Evolutionary conservation across 2,113 vertebrate genomes (phyloP), one percentile per base, ranked within the genome.

Genomic region (Chlorodrepanis virens): DNA sequence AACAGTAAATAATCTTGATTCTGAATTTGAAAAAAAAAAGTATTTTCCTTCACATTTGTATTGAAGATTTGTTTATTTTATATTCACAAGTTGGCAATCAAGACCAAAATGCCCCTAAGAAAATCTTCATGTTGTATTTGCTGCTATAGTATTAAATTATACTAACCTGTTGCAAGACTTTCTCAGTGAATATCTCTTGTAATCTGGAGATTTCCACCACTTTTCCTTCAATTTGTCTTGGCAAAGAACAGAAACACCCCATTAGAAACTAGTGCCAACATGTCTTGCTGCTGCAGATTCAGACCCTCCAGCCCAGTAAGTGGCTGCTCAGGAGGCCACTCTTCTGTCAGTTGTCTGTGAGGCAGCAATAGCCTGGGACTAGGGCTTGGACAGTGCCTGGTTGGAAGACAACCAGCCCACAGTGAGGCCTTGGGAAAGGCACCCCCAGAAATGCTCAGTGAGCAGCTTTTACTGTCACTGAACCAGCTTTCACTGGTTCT

Each of bases 111-210:
- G 49, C 6, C 16, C 23, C n/a, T 21, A 52, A 10, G 12, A 87
- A 68, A 57, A 37, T 25, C 16, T 23, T 53, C 24, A 40, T 52
- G 40, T 31, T 49, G 7, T 50, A 47, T 71, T 79, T 82, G 42
- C 45, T 82, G 21, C 28, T 74, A 40, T 18, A 54, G 10, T 9
- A 68, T 31, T 54, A 49, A 20, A n/a, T 70, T 28, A 27, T 50
- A 78, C 91, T 95, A 86, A 99, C 99, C 98, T 99, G 99, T 31
- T 99, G 99, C 60, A 99, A 95, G 87, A 99, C 99, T 93, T 99
- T 99, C 93, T 99, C 99, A 19, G 99, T 98, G 97, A 99, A 99
- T 95, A 99, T 99, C 94, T 99, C 99, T 96, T 99, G 99, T 63
- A 99, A 98, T 87, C 99, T 98, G 81, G 99, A 99, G 94, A 99